Evolutionary conservation across 2,113 vertebrate genomes (phyloP), one percentile per base, ranked within the genome.

Genomic region (Cnemophilus loriae): DNA sequence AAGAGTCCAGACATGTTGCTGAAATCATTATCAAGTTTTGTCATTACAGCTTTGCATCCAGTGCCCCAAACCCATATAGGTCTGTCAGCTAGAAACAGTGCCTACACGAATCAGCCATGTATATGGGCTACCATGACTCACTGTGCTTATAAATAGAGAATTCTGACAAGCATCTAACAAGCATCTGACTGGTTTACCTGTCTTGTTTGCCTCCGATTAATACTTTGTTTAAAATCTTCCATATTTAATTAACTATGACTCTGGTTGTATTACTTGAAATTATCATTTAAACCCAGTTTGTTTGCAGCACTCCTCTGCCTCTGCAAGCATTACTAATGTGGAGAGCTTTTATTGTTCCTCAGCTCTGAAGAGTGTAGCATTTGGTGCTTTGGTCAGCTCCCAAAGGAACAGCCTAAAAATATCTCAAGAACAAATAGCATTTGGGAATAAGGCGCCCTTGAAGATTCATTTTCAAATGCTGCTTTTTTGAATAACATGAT

Each of bases 331-430:
- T 70, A 47, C 35, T 67, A 63, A 50, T 27, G 39, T 1, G 59
- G 44, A 57, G 24, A 89, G 71, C 18, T 89, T 74, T 81, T 30
- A 64, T 28, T 61, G 56, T 49, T 68, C 47, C 88, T 86, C 30
- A 70, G 80, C 69, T 81, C 71, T 42, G 64, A 74, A 80, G 52
- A 88, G 95, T 9, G 35, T 37, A 75, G 64, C 5, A 16, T 78
- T 80, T 57, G 52, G 44, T 89, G 73, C 76, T 94, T 47, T 1
- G n/a, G 71, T 91, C 82, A 93, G 87, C 71, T 83, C 78, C 50
- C 78, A 86, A 32, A 73, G 63, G 85, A 90, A 19, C 39, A 74
- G 80, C 28, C 83, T 94, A 94, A 96, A 96, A 90, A 89, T 87
- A 89, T 15, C 60, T 84, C 83, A 60, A 52, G 87, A 96, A 89